Conservation (phyloP, 2,797 vertebrate genomes). For the Nasua narica region DNA sequence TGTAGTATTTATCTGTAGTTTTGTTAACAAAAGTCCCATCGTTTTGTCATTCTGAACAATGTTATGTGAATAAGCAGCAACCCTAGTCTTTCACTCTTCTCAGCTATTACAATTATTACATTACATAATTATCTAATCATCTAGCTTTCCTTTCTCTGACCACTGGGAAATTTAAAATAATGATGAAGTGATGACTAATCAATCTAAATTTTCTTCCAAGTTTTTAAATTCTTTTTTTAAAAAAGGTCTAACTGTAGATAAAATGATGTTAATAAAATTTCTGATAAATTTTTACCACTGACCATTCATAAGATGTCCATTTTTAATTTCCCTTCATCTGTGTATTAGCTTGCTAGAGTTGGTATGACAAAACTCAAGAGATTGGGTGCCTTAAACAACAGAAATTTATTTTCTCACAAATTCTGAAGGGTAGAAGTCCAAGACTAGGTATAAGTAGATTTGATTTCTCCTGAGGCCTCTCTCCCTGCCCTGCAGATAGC, state of each 20-base stretch:
- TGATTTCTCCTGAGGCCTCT: not conserved
- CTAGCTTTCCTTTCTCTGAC: not conserved
- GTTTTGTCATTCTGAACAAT: constrained; percentile 33
- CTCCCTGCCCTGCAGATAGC: not conserved
- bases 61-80: constrained; percentile 26
- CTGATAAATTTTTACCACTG: not conserved
- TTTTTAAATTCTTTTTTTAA: constrained; percentile 5
- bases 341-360: not conserved
- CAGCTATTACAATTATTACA: constrained; percentile 26
- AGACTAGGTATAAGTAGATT: not conserved
- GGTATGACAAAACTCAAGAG: not conserved
- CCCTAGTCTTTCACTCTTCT: constrained; percentile 27
- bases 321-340: not conserved
- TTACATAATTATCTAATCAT: constrained; percentile 45
- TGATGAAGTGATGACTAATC: constrained; percentile 17
- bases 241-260: not conserved
- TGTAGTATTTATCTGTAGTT: not conserved
- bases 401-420: not conserved
- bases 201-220: constrained; percentile 54
- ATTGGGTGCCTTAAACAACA: not conserved
- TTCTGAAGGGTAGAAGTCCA: not conserved
- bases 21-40: not conserved
- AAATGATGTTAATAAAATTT: not conserved
- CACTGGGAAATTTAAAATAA: constrained; percentile 57
- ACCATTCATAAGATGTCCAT: not conserved